phyloP scores from a whole-genome alignment of 2,797 vertebrate genomes.

The Syndactyla subalaris region DNA sequence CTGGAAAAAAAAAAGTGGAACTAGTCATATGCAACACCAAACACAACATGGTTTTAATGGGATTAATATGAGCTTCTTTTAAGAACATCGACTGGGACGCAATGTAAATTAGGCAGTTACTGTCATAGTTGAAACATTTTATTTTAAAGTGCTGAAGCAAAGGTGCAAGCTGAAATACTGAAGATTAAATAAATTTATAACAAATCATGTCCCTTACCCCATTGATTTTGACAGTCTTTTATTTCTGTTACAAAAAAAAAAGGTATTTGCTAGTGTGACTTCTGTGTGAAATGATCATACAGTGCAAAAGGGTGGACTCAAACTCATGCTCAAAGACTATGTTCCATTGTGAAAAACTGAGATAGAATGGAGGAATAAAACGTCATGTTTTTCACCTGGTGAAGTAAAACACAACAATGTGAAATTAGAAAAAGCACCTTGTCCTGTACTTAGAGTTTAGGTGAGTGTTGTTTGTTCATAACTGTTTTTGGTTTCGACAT shows the following conservation, averaged over 20 bases:
- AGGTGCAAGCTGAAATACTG: conserved; percentile 73
- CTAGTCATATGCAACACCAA: conserved; percentile 68
- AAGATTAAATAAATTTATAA: conserved; percentile 77
- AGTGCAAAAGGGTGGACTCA: conserved; percentile 27
- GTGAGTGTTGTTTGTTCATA: conserved; percentile 56
- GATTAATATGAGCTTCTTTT: conserved; percentile 62
- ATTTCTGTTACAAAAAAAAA: conserved; percentile 41
- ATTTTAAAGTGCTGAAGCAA: conserved; percentile 75
- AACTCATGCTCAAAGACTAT: conserved; percentile 38
- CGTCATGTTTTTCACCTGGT: not conserved
- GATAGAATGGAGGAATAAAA: not conserved
- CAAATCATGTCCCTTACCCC: conserved; percentile 65
- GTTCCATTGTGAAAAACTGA: conserved; percentile 24
- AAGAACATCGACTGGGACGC: conserved; percentile 64
- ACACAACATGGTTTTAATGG: conserved; percentile 66
- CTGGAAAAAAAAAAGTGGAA: conserved; percentile 56
- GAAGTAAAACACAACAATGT: conserved; percentile 52
- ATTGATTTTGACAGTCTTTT: conserved; percentile 71
- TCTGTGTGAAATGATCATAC: conserved; percentile 29
- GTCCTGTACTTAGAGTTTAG: conserved; percentile 65
- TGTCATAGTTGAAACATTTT: conserved; percentile 68
- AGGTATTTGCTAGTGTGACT: conserved; percentile 9
- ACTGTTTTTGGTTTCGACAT: conserved; percentile 23
- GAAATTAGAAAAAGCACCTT: conserved; percentile 62
- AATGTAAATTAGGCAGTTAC: conserved; percentile 70